A percentile compares a stretch with the other conserved stretches of the same genome.
Conservation (phyloP, 2,797 vertebrate genomes). For the Chelmon rostratus region DNA sequence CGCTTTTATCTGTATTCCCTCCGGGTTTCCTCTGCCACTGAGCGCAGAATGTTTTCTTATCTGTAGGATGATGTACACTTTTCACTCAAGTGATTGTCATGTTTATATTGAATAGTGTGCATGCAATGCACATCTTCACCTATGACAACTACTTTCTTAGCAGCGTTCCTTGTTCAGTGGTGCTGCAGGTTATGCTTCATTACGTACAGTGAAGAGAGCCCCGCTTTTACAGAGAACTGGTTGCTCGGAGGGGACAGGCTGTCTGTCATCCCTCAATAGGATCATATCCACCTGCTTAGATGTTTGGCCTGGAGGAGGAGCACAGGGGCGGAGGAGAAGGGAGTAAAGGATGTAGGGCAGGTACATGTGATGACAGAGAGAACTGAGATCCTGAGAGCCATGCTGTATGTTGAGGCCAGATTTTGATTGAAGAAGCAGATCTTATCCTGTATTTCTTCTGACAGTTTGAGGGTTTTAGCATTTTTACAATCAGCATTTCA, state of each 20-base stretch:
- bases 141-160: not conserved
- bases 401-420: not conserved
- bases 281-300: constrained; percentile 69
- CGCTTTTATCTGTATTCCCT: constrained; percentile 40
- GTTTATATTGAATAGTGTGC: constrained; percentile 20
- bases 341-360: constrained; percentile 2
- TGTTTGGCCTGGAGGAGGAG: constrained; percentile 45
- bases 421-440: not conserved
- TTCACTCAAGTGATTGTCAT: not conserved
- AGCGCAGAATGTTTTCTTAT: not conserved
- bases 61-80: constrained; percentile 5
- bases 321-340: constrained; percentile 6
- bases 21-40: constrained; percentile 2
- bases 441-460: too few species aligned
- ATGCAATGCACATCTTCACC: not conserved
- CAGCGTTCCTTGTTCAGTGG: constrained; percentile 5
- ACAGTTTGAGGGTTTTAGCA: not conserved
- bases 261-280: constrained; percentile 72
- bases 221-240: constrained; percentile 44
- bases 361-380: constrained; percentile 8
- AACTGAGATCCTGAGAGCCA: not conserved
- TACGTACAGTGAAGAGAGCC: constrained; percentile 63
- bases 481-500: not conserved
- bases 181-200: constrained; percentile 67
- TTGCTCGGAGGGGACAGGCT: constrained; percentile 47